Evolutionary conservation across 2,797 vertebrate species (phyloP).

Genomic region (Macroramphosus scolopax): DNA sequence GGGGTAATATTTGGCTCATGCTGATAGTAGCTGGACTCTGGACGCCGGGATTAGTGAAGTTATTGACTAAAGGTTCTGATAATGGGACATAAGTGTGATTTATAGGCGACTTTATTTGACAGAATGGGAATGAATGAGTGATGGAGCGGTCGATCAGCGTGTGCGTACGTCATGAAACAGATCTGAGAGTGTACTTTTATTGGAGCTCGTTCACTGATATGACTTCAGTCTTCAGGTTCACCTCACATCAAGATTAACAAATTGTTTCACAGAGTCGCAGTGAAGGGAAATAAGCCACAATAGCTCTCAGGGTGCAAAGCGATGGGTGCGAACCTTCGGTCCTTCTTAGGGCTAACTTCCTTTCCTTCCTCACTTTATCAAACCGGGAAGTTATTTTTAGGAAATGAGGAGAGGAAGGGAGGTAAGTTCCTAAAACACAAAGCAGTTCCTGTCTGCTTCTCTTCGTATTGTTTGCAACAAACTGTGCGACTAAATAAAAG

Average conservation of each 20-base stretch:
- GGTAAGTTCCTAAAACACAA: neutral
- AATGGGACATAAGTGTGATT: too few species aligned
- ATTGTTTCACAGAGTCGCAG: neutral
- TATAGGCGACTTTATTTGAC: too few species aligned
- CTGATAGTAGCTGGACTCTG: slow-evolving; percentile 13
- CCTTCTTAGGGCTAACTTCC: neutral
- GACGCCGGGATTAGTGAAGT: slow-evolving; percentile 4
- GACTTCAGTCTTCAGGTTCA: slow-evolving; percentile 1
- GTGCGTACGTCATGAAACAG: too few species aligned
- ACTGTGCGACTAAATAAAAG: too few species aligned
- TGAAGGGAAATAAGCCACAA: neutral
- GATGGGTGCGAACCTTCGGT: slow-evolving; percentile 3
- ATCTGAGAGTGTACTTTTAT: too few species aligned
- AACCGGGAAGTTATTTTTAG: too few species aligned
- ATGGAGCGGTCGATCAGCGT: too few species aligned
- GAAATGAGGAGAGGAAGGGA: slow-evolving; percentile 1
- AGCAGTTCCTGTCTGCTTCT: neutral
- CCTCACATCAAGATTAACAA: too few species aligned
- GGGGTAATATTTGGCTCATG: slow-evolving; percentile 5
- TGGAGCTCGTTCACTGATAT: too few species aligned
- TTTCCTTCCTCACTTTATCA: neutral
- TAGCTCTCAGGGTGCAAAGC: neutral
- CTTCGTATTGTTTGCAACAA: too few species aligned
- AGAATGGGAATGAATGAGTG: too few species aligned
- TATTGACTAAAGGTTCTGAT: slow-evolving; percentile 14